Percentiles rank a stretch among this genome's conserved stretches.
These are phyloP conservation scores for Apotomis betuletana DNA, from an alignment of 2,888 invertebrate species.

Conservation along the genomic window DNA sequence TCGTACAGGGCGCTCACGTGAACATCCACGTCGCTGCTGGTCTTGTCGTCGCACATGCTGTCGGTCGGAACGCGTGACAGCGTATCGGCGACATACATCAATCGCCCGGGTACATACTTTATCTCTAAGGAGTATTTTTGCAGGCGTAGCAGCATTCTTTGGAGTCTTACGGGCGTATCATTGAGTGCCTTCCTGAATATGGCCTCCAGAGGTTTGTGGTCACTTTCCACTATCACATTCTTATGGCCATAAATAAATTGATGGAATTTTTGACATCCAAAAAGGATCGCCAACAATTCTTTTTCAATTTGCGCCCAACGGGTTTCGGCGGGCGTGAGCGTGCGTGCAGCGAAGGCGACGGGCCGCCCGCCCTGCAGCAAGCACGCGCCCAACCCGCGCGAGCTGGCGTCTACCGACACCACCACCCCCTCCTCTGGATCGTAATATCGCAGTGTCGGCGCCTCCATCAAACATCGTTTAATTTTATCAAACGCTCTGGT, in stretches of 20 bases:
- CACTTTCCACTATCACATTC: constrained; percentile 46
- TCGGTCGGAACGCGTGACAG: neutral
- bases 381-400: constrained; percentile 3
- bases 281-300: constrained; percentile 26
- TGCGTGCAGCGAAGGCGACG: constrained; percentile 19
- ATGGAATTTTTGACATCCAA: constrained; percentile 16
- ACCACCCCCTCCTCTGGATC: neutral
- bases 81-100: constrained; percentile 50
- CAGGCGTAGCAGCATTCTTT: constrained; percentile 49
- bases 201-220: constrained; percentile 52
- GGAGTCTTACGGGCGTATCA: constrained; percentile 45
- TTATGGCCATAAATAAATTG: constrained; percentile 32
- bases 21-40: too few relatives aligned
- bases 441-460: constrained; percentile 9
- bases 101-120: constrained; percentile 48
- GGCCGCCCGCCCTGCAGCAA: constrained; percentile 36
- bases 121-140: constrained; percentile 48
- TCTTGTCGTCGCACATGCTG: too few relatives aligned
- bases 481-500: neutral
- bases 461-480: constrained; percentile 5
- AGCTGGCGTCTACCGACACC: constrained; percentile 4
- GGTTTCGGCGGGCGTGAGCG: neutral
- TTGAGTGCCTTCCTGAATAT: constrained; percentile 49
- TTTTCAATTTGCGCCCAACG: constrained; percentile 6
- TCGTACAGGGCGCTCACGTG: too few relatives aligned